A percentile compares a stretch with the other conserved stretches of the same genome.
Evolutionary conservation across 2,888 invertebrate species (phyloP).

Genomic region (Epiblema foenella): DNA sequence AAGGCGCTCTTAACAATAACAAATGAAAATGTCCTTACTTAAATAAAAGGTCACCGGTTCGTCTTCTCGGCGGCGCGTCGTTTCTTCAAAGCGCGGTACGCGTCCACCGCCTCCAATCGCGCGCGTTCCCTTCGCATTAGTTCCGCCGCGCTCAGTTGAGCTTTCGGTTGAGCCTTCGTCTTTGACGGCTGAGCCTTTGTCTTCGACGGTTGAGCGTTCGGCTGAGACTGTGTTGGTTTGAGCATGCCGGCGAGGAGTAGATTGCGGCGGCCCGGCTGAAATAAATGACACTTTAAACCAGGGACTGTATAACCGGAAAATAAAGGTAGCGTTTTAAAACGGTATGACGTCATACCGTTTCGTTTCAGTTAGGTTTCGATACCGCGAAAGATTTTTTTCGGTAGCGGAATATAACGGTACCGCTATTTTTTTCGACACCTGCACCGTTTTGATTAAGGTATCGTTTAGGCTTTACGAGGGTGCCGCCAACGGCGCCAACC

Average conservation of each 20-base stretch:
- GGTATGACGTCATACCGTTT: too few species aligned
- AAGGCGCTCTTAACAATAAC: background rate
- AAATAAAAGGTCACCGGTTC: conserved; percentile 10
- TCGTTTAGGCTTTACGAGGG: too few species aligned
- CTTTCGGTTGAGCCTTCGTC: background rate
- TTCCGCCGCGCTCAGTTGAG: conserved; percentile 43
- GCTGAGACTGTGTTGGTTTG: conserved; percentile 41
- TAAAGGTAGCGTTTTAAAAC: too few species aligned
- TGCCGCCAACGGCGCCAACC: too few species aligned
- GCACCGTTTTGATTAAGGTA: too few species aligned
- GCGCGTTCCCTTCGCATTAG: conserved; percentile 53
- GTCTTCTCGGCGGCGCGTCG: conserved; percentile 42
- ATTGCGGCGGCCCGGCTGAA: conserved; percentile 87
- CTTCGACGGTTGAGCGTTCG: conserved; percentile 23
- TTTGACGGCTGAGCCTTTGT: conserved; percentile 6
- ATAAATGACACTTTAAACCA: background rate
- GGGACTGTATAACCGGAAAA: too few species aligned
- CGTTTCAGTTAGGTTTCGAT: too few species aligned
- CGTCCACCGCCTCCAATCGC: conserved; percentile 62
- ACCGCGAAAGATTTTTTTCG: too few species aligned
- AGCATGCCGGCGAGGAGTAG: conserved; percentile 77
- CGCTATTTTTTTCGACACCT: too few species aligned
- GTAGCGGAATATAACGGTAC: too few species aligned
- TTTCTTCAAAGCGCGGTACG: conserved; percentile 65
- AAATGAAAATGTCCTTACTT: background rate